phyloP scores from a whole-genome alignment of 1,140 invertebrate genomes.

The Atta cephalotes region DNA sequence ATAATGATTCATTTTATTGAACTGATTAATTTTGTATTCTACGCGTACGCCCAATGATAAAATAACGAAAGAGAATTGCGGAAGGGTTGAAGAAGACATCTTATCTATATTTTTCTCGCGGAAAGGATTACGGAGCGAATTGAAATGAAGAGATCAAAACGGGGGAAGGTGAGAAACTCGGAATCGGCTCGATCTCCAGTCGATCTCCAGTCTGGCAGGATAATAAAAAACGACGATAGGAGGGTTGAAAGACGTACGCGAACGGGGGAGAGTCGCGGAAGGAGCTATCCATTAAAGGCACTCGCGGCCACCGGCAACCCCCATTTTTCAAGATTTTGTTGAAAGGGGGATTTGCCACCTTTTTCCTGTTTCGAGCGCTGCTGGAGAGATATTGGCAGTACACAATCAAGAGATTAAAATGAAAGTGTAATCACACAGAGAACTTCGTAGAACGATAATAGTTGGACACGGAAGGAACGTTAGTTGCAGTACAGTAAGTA shows the following conservation, averaged over 20 bases:
- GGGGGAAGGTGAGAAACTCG: constrained; percentile 38
- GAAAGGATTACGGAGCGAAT: constrained; percentile 44
- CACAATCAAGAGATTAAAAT: constrained; percentile 63
- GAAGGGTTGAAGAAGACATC: constrained; percentile 38
- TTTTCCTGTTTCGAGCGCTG: constrained; percentile 24
- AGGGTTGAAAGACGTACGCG: constrained; percentile 43
- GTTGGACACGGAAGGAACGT: constrained; percentile 36
- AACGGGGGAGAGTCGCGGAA: constrained; percentile 20
- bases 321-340: constrained; percentile 48
- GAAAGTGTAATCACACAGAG: constrained; percentile 32
- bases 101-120: constrained; percentile 40
- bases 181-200: constrained; percentile 54
- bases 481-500: constrained; percentile 49
- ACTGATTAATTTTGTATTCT: not conserved
- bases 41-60: not conserved
- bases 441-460: constrained; percentile 17
- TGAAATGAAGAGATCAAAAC: constrained; percentile 59
- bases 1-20: not conserved
- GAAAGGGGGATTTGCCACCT: constrained; percentile 35
- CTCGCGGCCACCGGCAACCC: constrained; percentile 37
- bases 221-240: constrained; percentile 44
- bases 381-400: constrained; percentile 7
- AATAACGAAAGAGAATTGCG: not conserved
- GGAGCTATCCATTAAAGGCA: constrained; percentile 57
- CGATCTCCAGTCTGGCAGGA: not conserved